Percentiles rank a stretch among this genome's conserved stretches.
These are phyloP conservation scores for Habropoda laboriosa DNA, from an alignment of 1,140 invertebrate species.

Conservation along the genomic window DNA sequence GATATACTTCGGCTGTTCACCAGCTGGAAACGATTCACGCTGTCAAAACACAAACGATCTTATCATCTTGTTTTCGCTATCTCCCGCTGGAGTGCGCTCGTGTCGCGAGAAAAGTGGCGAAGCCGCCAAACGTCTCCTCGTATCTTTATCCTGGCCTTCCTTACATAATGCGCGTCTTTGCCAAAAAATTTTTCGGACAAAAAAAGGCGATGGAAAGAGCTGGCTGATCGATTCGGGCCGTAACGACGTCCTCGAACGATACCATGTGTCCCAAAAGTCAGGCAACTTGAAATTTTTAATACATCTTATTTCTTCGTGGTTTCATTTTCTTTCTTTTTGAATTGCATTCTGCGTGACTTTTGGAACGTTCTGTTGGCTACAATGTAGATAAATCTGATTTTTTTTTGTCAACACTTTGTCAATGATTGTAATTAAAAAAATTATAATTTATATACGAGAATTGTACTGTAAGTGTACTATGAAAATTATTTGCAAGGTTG, in stretches of 20 bases:
- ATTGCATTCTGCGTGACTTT: background rate
- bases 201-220: background rate
- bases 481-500: no score
- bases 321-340: no score
- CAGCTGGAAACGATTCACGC: background rate
- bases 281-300: background rate
- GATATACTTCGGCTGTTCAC: background rate
- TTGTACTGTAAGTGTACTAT: no score
- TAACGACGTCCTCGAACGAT: background rate
- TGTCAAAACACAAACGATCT: background rate
- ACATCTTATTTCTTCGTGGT: background rate
- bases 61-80: background rate
- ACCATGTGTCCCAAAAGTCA: background rate
- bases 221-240: background rate
- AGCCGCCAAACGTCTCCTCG: background rate
- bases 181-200: background rate
- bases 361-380: background rate
- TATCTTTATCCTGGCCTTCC: no score
- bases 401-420: background rate
- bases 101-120: background rate
- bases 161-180: background rate
- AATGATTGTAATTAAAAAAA: no score
- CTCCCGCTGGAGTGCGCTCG: background rate
- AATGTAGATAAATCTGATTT: background rate
- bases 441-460: no score